Evolutionary conservation across 1,140 invertebrate species (phyloP).

Genomic region (Eriosoma lanigerum): DNA sequence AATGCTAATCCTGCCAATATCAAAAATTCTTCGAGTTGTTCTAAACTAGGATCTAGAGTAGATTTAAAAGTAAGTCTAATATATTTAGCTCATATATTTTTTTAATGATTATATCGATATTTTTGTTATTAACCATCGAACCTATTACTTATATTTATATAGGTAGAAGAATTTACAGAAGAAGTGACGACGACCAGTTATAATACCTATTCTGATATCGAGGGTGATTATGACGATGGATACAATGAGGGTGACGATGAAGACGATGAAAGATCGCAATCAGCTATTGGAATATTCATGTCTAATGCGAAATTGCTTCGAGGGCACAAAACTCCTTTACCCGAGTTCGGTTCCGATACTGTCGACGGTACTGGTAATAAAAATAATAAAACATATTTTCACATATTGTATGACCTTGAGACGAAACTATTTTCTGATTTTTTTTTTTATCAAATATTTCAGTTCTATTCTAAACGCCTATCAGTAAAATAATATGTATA

Average conservation of each 20-base stretch:
- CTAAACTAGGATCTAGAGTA: not conserved
- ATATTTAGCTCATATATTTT: not conserved
- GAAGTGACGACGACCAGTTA: slow-evolving; percentile 58
- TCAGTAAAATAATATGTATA: not conserved
- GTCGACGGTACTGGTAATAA: slow-evolving; percentile 60
- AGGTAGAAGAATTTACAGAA: slow-evolving; percentile 60
- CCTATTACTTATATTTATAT: not conserved
- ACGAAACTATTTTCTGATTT: not conserved
- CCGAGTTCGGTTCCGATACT: slow-evolving; percentile 71
- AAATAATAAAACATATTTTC: not conserved
- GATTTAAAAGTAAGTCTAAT: not conserved
- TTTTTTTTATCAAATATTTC: not conserved
- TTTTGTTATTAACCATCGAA: not conserved
- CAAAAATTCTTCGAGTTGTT: not conserved
- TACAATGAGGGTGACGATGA: slow-evolving; percentile 54
- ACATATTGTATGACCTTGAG: not conserved
- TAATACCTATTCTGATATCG: slow-evolving; percentile 57
- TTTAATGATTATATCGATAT: not conserved
- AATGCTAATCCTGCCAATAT: not conserved
- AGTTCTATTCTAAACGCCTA: not conserved
- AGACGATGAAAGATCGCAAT: slow-evolving; percentile 54
- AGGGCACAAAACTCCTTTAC: slow-evolving; percentile 66
- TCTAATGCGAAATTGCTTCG: slow-evolving; percentile 56
- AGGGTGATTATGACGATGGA: slow-evolving; percentile 55
- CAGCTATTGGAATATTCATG: slow-evolving; percentile 55